Evolutionary conservation across 2,113 vertebrate genomes (phyloP).

Genomic region (Neopipo cinnamomea): DNA sequence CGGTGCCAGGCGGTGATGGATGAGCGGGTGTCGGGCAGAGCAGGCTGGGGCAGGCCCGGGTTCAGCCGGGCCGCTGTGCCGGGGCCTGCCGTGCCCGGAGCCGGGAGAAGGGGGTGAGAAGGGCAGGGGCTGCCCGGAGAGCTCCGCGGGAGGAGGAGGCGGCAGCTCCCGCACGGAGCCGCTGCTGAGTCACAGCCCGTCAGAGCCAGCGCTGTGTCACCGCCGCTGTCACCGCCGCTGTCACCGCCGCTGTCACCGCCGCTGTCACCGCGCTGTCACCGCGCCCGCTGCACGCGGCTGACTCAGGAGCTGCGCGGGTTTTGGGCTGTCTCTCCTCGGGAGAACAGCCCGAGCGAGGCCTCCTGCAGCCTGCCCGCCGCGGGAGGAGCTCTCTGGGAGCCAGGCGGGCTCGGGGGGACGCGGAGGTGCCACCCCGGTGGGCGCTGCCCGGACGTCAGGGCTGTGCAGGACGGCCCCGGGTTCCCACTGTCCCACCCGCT

Average conservation of each 20-base stretch:
- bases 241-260: neutral
- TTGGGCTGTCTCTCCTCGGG: neutral
- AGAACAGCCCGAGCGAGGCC: neutral
- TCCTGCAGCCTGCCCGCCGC: neutral
- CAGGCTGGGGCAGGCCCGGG: neutral
- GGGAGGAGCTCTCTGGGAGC: fast-evolving
- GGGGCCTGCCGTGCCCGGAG: too few relatives aligned
- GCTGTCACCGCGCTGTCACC: neutral
- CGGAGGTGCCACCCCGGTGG: neutral
- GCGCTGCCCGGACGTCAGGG: neutral
- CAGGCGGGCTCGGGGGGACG: neutral
- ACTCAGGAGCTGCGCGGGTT: neutral
- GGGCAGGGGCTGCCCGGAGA: neutral
- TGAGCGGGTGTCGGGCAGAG: neutral
- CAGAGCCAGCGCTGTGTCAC: neutral
- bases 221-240: neutral
- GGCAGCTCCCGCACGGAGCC: neutral
- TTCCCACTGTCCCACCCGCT: neutral
- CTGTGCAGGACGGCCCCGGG: neutral
- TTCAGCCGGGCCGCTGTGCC: too few relatives aligned
- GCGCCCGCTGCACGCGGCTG: neutral
- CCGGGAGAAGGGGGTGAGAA: too few relatives aligned
- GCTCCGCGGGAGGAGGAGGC: neutral
- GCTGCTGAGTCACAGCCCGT: conserved; percentile 33
- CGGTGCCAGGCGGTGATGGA: neutral